These are phyloP conservation scores for Pimpla rufipes DNA, from an alignment of 2,888 invertebrate genomes.

Conservation along the genomic window DNA sequence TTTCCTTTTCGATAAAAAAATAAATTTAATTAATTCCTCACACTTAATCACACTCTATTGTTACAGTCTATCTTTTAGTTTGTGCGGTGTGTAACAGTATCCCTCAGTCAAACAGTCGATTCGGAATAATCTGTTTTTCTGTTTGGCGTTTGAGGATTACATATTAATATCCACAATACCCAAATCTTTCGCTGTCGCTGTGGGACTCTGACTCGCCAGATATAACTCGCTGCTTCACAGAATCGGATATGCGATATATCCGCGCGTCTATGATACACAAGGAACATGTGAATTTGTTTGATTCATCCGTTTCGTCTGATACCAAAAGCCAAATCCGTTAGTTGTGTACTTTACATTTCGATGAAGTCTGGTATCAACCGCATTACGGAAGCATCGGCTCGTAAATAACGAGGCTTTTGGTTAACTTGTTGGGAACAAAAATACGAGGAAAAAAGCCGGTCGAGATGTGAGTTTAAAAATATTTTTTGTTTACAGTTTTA, in stretches of 20 bases:
- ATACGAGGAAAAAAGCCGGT: neutral
- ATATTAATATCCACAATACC: neutral
- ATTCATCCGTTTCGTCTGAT: neutral
- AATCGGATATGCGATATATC: neutral
- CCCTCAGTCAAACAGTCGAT: neutral
- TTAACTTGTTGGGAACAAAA: neutral
- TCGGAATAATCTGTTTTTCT: neutral
- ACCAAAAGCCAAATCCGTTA: neutral
- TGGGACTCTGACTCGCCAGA: neutral
- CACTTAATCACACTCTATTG: neutral
- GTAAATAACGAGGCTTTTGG: neutral
- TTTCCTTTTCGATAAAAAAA: neutral
- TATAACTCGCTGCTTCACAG: slow-evolving; percentile 8
- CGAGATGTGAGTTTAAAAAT: neutral
- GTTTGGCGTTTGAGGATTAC: neutral
- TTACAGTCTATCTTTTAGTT: neutral
- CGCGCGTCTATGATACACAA: neutral
- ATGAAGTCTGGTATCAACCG: neutral
- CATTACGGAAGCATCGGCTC: neutral
- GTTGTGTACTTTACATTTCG: neutral
- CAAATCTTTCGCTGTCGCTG: neutral
- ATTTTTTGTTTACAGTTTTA: neutral
- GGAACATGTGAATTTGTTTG: slow-evolving; percentile 25
- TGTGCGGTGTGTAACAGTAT: neutral
- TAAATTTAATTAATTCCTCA: neutral